These are phyloP conservation scores for Larimichthys polyactis DNA, from an alignment of 2,113 vertebrate genomes.

Conservation along the genomic window DNA sequence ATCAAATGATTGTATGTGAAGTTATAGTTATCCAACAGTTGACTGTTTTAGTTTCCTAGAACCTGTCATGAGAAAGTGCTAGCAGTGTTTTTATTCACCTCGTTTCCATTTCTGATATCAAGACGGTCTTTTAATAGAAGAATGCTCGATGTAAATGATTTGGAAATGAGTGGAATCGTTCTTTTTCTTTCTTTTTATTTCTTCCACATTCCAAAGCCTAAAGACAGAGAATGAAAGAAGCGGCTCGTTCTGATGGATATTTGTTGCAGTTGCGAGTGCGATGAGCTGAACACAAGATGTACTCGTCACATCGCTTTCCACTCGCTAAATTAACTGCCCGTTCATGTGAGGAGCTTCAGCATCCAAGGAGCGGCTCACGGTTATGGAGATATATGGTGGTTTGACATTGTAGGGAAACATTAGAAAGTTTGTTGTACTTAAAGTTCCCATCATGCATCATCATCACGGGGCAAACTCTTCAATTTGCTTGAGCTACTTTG, in stretches of 20 bases:
- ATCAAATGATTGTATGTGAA: not conserved
- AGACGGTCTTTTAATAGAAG: not conserved
- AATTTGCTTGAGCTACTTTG: not conserved
- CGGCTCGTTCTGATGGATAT: conserved; percentile 7
- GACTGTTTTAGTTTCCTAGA: not conserved
- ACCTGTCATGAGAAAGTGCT: not conserved
- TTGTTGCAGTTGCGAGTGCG: conserved; percentile 8
- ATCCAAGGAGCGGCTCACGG: conserved; percentile 6
- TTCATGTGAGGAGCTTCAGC: conserved; percentile 37
- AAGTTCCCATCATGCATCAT: conserved; percentile 39
- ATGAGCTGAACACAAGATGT: conserved; percentile 38
- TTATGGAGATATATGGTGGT: conserved; percentile 47
- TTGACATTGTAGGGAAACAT: conserved; percentile 9
- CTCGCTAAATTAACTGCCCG: conserved; percentile 45
- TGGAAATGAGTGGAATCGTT: not conserved
- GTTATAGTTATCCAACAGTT: not conserved
- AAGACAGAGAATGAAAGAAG: not conserved
- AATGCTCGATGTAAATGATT: not conserved
- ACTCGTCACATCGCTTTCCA: conserved; percentile 2
- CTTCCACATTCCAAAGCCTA: not conserved
- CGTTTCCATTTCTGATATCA: not conserved
- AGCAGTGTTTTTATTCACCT: not conserved
- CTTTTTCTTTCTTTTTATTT: no score
- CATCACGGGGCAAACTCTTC: not conserved
- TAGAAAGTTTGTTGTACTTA: conserved; percentile 48